Evolutionary conservation across 2,797 vertebrate species (phyloP), one percentile per base, ranked within the genome.

Genomic region (Bucorvus abyssinicus): DNA sequence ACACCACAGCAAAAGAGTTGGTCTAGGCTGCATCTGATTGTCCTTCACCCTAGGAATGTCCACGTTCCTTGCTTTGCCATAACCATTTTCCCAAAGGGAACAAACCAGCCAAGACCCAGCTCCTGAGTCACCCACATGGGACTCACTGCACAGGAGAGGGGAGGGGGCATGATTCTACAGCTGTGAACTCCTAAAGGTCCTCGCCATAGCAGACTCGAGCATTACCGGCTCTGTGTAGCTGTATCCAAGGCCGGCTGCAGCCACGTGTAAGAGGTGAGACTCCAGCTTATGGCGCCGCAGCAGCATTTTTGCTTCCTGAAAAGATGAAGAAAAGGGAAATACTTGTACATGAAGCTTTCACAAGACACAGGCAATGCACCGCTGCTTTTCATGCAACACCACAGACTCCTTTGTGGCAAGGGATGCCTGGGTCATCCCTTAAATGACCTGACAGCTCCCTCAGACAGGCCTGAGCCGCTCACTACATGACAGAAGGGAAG

Each of bases 241-340:
- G 49, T 98, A 98, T 24, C 98, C 99, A 50, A 99, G 98, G 27
- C 97, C 98, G 0, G 97, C 96, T 20, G 98, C 98, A 74, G 98
- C 98, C 24, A 98, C 98, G 80, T 97, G 97, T 73, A 99, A 95
- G n/a, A 99, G 97, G 87, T 99, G 98, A 34, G 98, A 97, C 93
- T 99, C 99, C 93, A 98, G 97, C 94, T 97, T 98, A 96, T 99
- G 98, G 52, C 98, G 98, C 71, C 97, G 97, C 88, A 99, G 91
- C 96, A 99, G 99, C 50, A 63, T 47, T 0, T 89, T 95, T 22
- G 98, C 98, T 78, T 98, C 98, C 99, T 99, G 96, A 21, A 80
- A 81, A 47, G 60, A 85, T 57, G 53, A 67, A 21, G 14, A 68
- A 21, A 78, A 73, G 9, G 4, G 6, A 2, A 56, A 15, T 7